phyloP scores from a whole-genome alignment of 2,113 vertebrate genomes.

The Aegithalos caudatus region DNA sequence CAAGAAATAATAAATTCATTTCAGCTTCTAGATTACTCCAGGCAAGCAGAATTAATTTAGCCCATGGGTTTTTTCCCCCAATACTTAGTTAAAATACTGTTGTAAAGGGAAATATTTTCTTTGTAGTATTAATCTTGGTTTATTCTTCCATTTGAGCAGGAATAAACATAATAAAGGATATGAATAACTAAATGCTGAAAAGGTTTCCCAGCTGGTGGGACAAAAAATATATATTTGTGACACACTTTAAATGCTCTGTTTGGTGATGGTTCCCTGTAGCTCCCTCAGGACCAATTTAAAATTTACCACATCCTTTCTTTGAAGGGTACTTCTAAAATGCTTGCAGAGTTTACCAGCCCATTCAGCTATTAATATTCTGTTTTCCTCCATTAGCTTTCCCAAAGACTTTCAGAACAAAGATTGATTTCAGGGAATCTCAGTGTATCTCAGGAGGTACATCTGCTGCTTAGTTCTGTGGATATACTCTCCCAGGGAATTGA shows the following conservation, averaged over 20 bases:
- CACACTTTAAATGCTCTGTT: neutral
- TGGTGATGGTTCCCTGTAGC: neutral
- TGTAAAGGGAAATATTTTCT: neutral
- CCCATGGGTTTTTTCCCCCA: neutral
- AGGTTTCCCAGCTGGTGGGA: neutral
- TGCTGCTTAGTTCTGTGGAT: neutral
- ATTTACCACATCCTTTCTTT: neutral
- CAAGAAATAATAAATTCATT: neutral
- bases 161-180: neutral
- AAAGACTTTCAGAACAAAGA: neutral
- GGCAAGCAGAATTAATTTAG: neutral
- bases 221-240: neutral
- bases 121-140: neutral
- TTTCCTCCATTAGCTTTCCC: neutral
- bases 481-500: neutral
- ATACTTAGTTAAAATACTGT: neutral
- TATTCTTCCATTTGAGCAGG: neutral
- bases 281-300: slow-evolving; percentile 9
- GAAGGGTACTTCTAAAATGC: neutral
- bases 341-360: neutral
- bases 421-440: neutral
- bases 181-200: neutral
- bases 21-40: neutral
- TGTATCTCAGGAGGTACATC: neutral
- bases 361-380: neutral